phyloP scores from a whole-genome alignment of 92 coral and sea anemone species.

The Blastomussa wellsi region DNA sequence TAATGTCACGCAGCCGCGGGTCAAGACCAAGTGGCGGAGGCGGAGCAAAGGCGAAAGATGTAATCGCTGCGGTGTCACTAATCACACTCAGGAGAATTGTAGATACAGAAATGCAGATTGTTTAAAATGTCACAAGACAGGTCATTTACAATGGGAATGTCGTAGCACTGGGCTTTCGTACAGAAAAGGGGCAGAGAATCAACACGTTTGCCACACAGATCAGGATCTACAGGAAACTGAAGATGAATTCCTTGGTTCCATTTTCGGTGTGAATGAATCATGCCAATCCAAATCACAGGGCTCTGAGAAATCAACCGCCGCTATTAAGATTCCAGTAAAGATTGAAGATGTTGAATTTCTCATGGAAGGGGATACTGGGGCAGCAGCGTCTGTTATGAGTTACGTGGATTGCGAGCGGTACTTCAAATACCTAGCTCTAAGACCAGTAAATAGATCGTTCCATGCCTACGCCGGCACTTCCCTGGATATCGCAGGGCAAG shows the following conservation, averaged over 20 bases:
- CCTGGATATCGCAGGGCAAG: constrained; percentile 42
- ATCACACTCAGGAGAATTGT: no score
- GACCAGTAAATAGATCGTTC: constrained; percentile 32
- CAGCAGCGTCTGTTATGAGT: constrained; percentile 41
- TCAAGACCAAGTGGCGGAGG: no score
- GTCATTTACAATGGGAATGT: no score
- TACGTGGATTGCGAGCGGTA: constrained; percentile 43
- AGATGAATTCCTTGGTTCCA: constrained; percentile 11
- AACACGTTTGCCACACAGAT: constrained; percentile 3
- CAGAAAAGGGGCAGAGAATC: no score
- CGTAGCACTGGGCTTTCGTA: no score
- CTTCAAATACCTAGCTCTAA: constrained; percentile 35
- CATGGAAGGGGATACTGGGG: constrained; percentile 52
- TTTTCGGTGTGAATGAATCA: neutral
- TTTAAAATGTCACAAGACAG: no score
- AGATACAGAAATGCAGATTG: no score
- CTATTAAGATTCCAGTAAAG: constrained; percentile 20
- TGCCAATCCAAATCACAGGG: neutral
- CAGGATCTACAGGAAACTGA: neutral
- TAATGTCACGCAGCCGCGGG: no score
- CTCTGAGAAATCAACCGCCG: neutral
- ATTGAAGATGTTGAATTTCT: constrained; percentile 15
- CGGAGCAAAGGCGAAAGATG: no score
- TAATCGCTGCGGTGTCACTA: no score
- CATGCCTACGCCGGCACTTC: constrained; percentile 43